phyloP scores from a whole-genome alignment of 2,113 vertebrate genomes.

The Pipra filicauda region DNA sequence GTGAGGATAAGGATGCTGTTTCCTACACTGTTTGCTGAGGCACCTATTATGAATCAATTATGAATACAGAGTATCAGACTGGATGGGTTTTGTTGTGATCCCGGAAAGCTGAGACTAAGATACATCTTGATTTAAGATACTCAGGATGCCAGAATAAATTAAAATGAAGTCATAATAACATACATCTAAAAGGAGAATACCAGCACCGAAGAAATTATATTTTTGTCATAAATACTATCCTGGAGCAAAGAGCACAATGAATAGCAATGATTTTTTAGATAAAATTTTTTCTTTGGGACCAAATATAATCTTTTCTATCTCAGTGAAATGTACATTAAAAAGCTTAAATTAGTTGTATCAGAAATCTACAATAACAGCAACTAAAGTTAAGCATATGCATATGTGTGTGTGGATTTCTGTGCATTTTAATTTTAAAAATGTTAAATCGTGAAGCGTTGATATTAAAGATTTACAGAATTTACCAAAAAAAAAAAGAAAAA shows the following conservation, averaged over 20 bases:
- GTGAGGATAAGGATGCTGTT: neutral
- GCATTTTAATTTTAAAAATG: neutral
- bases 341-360: neutral
- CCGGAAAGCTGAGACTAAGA: neutral
- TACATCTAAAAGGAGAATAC: neutral
- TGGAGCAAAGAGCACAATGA: neutral
- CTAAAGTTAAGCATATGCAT: neutral
- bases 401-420: neutral
- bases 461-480: neutral
- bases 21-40: neutral
- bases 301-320: neutral
- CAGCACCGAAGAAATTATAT: neutral
- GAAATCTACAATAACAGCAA: neutral
- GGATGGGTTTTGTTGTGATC: neutral
- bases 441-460: neutral
- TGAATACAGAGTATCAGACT: neutral
- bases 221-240: neutral
- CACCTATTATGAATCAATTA: neutral
- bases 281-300: neutral
- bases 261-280: neutral
- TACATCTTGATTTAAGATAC: neutral
- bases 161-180: neutral
- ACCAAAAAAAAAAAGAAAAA: accelerated
- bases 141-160: neutral
- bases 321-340: neutral